phyloP scores from a whole-genome alignment of 1,140 invertebrate genomes.

The Augochlora pura region DNA sequence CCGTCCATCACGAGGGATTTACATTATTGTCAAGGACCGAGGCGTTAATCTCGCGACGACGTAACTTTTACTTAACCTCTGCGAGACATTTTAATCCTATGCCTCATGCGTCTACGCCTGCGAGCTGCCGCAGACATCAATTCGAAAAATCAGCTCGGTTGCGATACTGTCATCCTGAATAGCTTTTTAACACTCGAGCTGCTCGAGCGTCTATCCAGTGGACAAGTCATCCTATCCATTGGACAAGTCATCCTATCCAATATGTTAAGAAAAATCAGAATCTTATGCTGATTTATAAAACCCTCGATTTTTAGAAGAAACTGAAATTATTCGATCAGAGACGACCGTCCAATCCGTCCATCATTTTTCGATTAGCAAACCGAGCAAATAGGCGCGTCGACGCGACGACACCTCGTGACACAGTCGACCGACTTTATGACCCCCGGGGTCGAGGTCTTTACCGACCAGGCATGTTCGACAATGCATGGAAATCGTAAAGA shows the following conservation, averaged over 20 bases:
- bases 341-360: neutral
- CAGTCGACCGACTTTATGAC: conserved; percentile 61
- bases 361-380: conserved; percentile 24
- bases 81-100: neutral
- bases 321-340: too few species aligned
- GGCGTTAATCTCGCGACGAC: conserved; percentile 21
- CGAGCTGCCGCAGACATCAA: neutral
- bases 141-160: too few species aligned
- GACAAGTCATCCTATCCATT: too few species aligned
- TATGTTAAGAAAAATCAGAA: too few species aligned
- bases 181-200: too few species aligned
- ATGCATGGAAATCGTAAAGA: conserved; percentile 63
- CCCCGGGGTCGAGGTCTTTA: conserved; percentile 57
- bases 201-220: too few species aligned
- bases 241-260: too few species aligned
- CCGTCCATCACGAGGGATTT: neutral
- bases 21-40: conserved; percentile 19
- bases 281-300: too few species aligned
- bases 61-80: conserved; percentile 4
- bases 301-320: too few species aligned
- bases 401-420: conserved; percentile 52
- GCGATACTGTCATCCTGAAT: too few species aligned
- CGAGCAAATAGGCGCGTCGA: conserved; percentile 20
- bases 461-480: conserved; percentile 47
- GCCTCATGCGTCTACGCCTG: neutral